Base-by-base conservation (phyloP, 2,888 invertebrate species). In the Oscheius sp. region DNA sequence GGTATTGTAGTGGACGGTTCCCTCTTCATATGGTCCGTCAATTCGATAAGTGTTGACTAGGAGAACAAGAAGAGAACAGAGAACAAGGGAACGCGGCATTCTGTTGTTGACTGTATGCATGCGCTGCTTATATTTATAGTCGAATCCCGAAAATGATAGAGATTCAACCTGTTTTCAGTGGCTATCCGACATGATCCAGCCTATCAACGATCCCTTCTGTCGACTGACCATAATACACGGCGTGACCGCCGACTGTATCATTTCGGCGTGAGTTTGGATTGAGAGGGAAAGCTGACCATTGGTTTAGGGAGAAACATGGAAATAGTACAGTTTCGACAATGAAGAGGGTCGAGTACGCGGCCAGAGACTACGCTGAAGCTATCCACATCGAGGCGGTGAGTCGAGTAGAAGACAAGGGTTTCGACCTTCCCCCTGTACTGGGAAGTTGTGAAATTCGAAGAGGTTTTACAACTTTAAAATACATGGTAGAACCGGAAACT, bases 381-480 rank as follows among this genome's bases (percentile, higher is more conserved):
- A 51, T 72, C 13, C 51, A 62, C 11, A 13, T 72, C 13, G 72
- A 72, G 37, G 10, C 47, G 35, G 72, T 62, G 13, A 62, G 63
- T n/a, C n/a, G 21, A 1, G 32, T 42, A n/a, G 9, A 5, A 4
- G 11, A n/a, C 4, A 63, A 47, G 10, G 37, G 2, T 21, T 60
- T 60, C 13, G 7, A 3, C 21, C 21, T 21, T 21, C 21, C 0
- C 21, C 21, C 21, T 21, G 21, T 21, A 21, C 21, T 21, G 21
- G 21, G 21, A 21, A 21, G 21, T 21, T 21, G 21, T 21, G 21
- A 21, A 21, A 21, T 21, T 21, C 21, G 21, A 21, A 21, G 21
- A 21, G 21, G 21, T 21, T 21, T 21, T 21, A 21, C 21, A 21
- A 21, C 21, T 21, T 21, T 21, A 21, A 21, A 21, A 21, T 0